Conservation (phyloP, 2,797 vertebrate species). For the Protonibea diacanthus region DNA sequence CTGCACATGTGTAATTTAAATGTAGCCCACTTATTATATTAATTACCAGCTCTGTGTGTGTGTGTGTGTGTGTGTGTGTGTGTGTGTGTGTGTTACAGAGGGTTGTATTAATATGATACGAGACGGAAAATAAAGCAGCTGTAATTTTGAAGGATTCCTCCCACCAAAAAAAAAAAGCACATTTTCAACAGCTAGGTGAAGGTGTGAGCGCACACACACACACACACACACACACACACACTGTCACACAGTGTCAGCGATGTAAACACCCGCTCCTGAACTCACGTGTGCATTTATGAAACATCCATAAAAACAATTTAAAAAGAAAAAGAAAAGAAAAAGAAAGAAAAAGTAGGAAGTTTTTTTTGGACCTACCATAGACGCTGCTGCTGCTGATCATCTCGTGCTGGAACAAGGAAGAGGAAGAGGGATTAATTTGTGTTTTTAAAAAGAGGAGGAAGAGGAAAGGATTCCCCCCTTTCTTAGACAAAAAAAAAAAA, state of each 20-base stretch:
- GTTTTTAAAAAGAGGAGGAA: slow-evolving; percentile 63
- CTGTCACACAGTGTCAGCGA: not conserved
- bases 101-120: not conserved
- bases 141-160: not conserved
- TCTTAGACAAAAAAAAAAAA: slow-evolving; percentile 80
- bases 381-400: slow-evolving; percentile 99
- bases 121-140: not conserved
- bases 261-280: not conserved
- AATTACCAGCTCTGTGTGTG: not conserved
- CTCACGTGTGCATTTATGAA: not conserved
- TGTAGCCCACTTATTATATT: not conserved
- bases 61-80: not conserved
- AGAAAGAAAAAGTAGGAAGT: slow-evolving; percentile 41
- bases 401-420: slow-evolving; percentile 90
- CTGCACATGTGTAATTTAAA: slow-evolving; percentile 33
- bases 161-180: not conserved
- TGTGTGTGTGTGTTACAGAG: too few relatives aligned
- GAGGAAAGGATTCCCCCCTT: slow-evolving; percentile 87
- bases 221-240: too few relatives aligned
- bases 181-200: not conserved
- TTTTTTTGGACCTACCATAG: slow-evolving; percentile 92
- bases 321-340: too few relatives aligned
- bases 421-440: slow-evolving; percentile 89
- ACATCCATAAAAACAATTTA: slow-evolving; percentile 14
- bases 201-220: not conserved